phyloP scores from a whole-genome alignment of 2,113 vertebrate species.

The Cavia porcellus region DNA sequence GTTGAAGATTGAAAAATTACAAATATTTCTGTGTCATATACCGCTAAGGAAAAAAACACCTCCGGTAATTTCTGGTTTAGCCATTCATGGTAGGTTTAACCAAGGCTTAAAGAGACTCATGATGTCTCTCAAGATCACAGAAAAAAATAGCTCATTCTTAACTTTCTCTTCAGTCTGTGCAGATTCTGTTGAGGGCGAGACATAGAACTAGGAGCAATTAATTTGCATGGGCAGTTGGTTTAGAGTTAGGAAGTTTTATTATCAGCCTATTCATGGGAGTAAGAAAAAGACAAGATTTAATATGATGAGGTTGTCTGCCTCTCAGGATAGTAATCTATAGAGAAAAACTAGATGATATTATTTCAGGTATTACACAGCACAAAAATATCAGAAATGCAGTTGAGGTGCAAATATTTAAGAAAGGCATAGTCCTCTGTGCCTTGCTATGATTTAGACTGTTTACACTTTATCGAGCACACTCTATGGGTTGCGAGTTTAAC shows the following conservation, averaged over 20 bases:
- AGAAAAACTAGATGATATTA: slow-evolving; percentile 6
- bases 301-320: not conserved
- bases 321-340: not conserved
- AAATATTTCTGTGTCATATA: not conserved
- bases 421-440: not conserved
- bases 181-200: not conserved
- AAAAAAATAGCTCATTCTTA: not conserved
- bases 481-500: not conserved
- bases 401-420: not conserved
- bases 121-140: not conserved
- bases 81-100: not conserved
- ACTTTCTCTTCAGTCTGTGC: not conserved
- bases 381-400: not conserved
- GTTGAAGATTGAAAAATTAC: not conserved
- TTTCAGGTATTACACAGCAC: not conserved
- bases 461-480: not conserved
- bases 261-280: not conserved
- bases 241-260: not conserved
- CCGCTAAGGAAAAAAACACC: not conserved
- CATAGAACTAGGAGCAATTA: not conserved
- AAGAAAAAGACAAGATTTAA: not conserved
- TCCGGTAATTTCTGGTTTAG: not conserved
- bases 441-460: not conserved
- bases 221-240: not conserved
- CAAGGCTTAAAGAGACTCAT: not conserved